These are phyloP conservation scores for Cydia pomonella DNA, from an alignment of 1,140 invertebrate genomes.

Conservation along the genomic window DNA sequence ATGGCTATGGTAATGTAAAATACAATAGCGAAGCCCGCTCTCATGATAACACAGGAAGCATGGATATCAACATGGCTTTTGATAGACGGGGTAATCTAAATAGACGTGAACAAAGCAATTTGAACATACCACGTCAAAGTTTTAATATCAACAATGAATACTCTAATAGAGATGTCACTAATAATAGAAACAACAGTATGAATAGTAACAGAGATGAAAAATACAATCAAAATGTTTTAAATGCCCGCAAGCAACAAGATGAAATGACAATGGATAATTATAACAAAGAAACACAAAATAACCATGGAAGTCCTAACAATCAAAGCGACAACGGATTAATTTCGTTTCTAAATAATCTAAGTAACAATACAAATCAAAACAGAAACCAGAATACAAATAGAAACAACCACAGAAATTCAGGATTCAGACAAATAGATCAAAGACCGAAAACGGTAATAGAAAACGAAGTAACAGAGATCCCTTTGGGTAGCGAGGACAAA, in stretches of 20 bases:
- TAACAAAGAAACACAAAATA: not conserved
- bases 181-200: not conserved
- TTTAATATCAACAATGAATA: slow-evolving; percentile 25
- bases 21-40: not conserved
- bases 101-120: not conserved
- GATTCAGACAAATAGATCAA: not conserved
- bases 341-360: not conserved
- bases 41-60: not conserved
- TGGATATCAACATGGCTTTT: slow-evolving; percentile 14
- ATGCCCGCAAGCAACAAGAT: not conserved
- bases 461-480: not conserved
- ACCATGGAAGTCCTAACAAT: not conserved
- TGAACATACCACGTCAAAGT: slow-evolving; percentile 16
- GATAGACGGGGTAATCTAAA: not conserved
- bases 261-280: not conserved
- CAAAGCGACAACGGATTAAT: not conserved
- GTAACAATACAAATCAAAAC: slow-evolving; percentile 19
- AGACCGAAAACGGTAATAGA: not conserved
- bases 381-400: not conserved
- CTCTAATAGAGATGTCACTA: not conserved
- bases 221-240: not conserved
- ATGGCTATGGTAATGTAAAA: not conserved
- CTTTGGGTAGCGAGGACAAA: not conserved
- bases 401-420: not conserved
- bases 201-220: not conserved